These are phyloP conservation scores for Clupea harengus DNA, from an alignment of 2,113 vertebrate genomes.

Conservation along the genomic window DNA sequence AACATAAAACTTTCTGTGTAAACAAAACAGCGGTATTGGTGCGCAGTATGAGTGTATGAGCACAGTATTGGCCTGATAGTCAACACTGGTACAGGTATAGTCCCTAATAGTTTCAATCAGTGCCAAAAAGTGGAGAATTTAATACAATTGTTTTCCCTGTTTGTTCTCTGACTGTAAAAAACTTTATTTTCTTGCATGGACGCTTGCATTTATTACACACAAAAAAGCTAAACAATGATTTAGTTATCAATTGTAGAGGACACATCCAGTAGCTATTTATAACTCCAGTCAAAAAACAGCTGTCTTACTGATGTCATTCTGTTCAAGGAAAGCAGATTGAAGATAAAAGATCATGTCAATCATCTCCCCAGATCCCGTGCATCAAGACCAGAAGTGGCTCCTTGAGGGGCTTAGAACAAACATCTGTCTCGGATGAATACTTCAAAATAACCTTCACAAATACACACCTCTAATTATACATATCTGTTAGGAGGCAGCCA, in stretches of 20 bases:
- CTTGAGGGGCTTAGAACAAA: background rate
- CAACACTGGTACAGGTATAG: background rate
- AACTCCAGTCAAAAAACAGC: background rate
- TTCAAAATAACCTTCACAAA: background rate
- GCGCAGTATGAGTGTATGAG: no score
- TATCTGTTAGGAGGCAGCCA: constrained; percentile 49
- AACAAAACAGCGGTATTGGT: no score
- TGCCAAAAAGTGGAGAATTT: background rate
- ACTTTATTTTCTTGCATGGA: background rate
- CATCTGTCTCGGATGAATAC: background rate
- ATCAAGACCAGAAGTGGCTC: no score
- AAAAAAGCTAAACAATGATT: background rate
- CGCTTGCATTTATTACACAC: background rate
- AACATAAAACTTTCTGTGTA: no score
- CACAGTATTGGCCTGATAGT: no score
- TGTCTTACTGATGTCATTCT: background rate
- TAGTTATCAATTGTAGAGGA: background rate
- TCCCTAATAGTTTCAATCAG: background rate
- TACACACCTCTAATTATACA: background rate
- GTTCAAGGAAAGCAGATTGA: background rate
- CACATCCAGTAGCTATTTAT: background rate
- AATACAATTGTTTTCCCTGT: background rate
- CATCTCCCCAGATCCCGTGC: background rate
- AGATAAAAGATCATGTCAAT: background rate
- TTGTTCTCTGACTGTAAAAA: background rate